phyloP scores from a whole-genome alignment of 64 coral and sea anemone genomes.

The Anthopleura sola region DNA sequence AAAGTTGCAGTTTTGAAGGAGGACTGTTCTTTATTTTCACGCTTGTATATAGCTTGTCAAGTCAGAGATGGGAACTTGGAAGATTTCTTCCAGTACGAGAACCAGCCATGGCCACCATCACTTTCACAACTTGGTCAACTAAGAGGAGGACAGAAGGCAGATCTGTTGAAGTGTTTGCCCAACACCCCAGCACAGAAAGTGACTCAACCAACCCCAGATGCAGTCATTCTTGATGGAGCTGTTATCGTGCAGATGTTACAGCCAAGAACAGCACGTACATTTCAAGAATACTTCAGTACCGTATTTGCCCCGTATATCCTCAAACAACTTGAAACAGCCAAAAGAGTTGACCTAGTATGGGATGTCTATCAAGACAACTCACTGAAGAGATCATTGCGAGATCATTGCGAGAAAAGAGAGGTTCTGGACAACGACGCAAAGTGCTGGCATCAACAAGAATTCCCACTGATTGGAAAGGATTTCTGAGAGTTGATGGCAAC shows the following conservation, averaged over 20 bases:
- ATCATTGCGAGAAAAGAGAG: conserved; percentile 37
- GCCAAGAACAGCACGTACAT: conserved; percentile 20
- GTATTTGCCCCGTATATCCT: too few relatives aligned
- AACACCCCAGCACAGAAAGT: background rate
- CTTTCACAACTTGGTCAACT: background rate
- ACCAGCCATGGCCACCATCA: conserved; percentile 16
- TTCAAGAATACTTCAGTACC: conserved; percentile 6
- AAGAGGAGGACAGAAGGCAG: conserved; percentile 20
- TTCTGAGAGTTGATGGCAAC: too few relatives aligned
- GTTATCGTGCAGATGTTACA: conserved; percentile 18
- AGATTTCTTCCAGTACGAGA: conserved; percentile 27
- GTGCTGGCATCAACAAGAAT: conserved; percentile 47
- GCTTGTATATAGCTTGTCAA: conserved; percentile 35
- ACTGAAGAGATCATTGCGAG: conserved; percentile 34
- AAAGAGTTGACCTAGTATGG: conserved; percentile 43
- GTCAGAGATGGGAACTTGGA: conserved; percentile 16
- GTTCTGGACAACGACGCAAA: too few relatives aligned
- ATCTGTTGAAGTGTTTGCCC: conserved; percentile 16
- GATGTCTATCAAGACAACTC: conserved; percentile 15
- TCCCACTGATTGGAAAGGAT: background rate
- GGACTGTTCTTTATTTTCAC: conserved; percentile 1
- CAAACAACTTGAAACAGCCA: background rate
- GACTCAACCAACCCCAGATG: background rate
- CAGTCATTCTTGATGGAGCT: conserved; percentile 13
- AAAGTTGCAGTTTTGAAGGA: background rate